phyloP scores from a whole-genome alignment of 2,888 invertebrate genomes.

The Acleris literana region DNA sequence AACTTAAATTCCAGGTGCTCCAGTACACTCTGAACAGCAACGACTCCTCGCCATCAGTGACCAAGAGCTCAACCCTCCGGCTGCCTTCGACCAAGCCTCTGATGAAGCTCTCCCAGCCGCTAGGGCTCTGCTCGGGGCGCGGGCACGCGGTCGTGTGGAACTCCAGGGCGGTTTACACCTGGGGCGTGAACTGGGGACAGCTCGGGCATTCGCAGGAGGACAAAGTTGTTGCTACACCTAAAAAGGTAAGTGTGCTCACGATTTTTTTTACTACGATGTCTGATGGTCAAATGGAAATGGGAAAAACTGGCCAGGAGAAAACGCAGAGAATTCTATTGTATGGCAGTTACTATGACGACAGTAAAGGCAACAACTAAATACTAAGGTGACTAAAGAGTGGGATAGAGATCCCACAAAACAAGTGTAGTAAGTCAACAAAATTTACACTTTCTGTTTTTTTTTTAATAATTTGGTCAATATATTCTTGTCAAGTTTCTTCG shows the following conservation, averaged over 20 bases:
- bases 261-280: neutral
- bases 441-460: too few relatives aligned
- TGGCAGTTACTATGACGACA: too few relatives aligned
- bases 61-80: constrained; percentile 65
- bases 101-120: constrained; percentile 61
- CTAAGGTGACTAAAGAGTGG: too few relatives aligned
- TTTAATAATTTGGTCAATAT: too few relatives aligned
- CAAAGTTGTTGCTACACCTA: constrained; percentile 72
- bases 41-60: constrained; percentile 58
- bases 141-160: constrained; percentile 89
- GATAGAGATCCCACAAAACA: too few relatives aligned
- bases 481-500: too few relatives aligned
- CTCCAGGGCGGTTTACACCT: constrained; percentile 86
- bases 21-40: constrained; percentile 68
- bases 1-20: constrained; percentile 59
- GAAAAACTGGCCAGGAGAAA: too few relatives aligned
- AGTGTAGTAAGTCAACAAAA: too few relatives aligned
- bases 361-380: too few relatives aligned
- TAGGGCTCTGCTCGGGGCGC: constrained; percentile 86
- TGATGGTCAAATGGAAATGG: too few relatives aligned
- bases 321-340: too few relatives aligned
- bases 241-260: constrained; percentile 59
- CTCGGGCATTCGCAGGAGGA: constrained; percentile 86
- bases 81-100: constrained; percentile 63
- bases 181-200: constrained; percentile 93